Base-by-base conservation (phyloP, 2,888 invertebrate species). In the Gandaritis pyraliata region DNA sequence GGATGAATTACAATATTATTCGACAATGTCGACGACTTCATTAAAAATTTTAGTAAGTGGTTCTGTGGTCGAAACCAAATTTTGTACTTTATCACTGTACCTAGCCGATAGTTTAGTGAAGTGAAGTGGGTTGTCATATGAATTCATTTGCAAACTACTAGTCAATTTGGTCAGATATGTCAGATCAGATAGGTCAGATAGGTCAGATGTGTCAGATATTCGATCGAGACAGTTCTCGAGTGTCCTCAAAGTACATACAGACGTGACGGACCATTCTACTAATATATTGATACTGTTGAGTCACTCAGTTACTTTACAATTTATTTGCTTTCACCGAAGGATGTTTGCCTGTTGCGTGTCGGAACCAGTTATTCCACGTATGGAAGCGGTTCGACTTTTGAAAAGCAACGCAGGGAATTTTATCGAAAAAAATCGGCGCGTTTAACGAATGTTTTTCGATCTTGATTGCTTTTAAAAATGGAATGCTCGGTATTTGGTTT, bases 241-340 rank as follows among this genome's bases (percentile, higher is more conserved):
- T 33, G 33, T 33, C 33, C 33, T 33, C 33, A 36, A 43, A 13
- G 36, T 50, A 38, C 23, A 33, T 50, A 38, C 38, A 18, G 49
- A 29, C 46, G 16, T 41, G 30, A 51, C 47, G 51, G n/a, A 23
- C 56, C 11, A 15, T 46, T 45, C 47, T 47, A 39, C 52, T 41
- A 52, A 45, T 41, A 16, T 54, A 55, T 15, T 41, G 12, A 54
- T 29, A 53, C 49, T 23, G 54, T 53, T 58, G 58, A 63, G 54
- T 55, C 58, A 54, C 49, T 58, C 51, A 11, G 47, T 72, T 72
- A 73, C 71, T 82, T 82, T 80, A 82, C 78, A 78, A 87, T 86
- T 85, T 85, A 77, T 86, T 83, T 81, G 83, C 90, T 90, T 90
- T 90, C 90, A 86, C 90, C 78, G 70, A 77, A 80, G 79, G 82